Evolutionary conservation across 2,888 invertebrate species (phyloP).

Genomic region (Apamea crenata): DNA sequence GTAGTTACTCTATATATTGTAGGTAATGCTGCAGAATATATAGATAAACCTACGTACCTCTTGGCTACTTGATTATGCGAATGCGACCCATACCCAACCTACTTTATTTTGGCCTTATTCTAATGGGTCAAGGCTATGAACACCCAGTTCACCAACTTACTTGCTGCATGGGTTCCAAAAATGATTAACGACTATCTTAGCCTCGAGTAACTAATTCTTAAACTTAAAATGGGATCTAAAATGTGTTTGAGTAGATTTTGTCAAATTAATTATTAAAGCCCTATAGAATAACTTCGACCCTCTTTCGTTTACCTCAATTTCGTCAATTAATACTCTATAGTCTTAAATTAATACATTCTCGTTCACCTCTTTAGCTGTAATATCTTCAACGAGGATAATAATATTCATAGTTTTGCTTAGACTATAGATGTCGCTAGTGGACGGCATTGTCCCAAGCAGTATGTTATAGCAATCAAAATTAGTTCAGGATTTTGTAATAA

Average conservation of each 20-base stretch:
- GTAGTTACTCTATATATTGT: neutral
- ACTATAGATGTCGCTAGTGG: conserved; percentile 15
- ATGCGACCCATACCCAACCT: conserved; percentile 23
- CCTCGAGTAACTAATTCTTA: too few species aligned
- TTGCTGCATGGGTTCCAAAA: conserved; percentile 29
- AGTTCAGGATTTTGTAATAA: too few species aligned
- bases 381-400: neutral
- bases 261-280: neutral
- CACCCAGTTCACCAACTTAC: conserved; percentile 2
- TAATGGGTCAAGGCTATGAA: conserved; percentile 49
- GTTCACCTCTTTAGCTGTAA: neutral
- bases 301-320: neutral
- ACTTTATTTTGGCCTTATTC: conserved; percentile 41
- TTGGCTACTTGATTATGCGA: conserved; percentile 32
- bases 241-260: neutral
- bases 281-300: neutral
- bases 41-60: neutral
- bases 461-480: neutral
- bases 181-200: neutral
- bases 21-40: conserved; percentile 12
- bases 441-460: conserved; percentile 3
- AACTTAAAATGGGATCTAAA: neutral
- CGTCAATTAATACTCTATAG: neutral
- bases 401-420: neutral
- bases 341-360: neutral